Evolutionary conservation across 2,888 invertebrate genomes (phyloP).

Genomic region (Lithophane leautieri): DNA sequence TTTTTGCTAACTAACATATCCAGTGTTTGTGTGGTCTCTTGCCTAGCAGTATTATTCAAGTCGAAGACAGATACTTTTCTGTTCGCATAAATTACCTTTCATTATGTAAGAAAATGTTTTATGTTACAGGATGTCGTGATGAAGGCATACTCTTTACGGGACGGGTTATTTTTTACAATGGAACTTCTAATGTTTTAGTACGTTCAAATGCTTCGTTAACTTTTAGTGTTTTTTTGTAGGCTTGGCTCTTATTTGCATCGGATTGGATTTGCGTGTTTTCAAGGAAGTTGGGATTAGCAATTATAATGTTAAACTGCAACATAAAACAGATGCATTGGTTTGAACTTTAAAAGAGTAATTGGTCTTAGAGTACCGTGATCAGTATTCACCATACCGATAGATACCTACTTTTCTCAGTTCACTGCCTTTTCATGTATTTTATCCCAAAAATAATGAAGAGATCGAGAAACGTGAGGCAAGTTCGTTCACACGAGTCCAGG

Average conservation of each 20-base stretch:
- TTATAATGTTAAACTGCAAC: background rate
- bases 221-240: slow-evolving; percentile 30
- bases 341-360: background rate
- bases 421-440: background rate
- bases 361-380: background rate
- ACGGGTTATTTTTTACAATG: slow-evolving; percentile 72
- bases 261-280: slow-evolving; percentile 33
- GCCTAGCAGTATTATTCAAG: slow-evolving; percentile 69
- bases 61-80: slow-evolving; percentile 83
- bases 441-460: background rate
- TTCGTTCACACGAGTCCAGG: slow-evolving; percentile 25
- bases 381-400: background rate
- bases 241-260: slow-evolving; percentile 11
- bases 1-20: slow-evolving; percentile 60
- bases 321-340: background rate
- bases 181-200: slow-evolving; percentile 71
- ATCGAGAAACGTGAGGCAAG: slow-evolving; percentile 1
- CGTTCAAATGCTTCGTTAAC: slow-evolving; percentile 74
- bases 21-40: slow-evolving; percentile 77
- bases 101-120: slow-evolving; percentile 87
- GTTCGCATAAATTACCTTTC: slow-evolving; percentile 86
- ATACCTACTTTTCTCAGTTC: background rate
- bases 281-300: slow-evolving; percentile 28
- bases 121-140: slow-evolving; percentile 86
- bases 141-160: slow-evolving; percentile 79